Evolutionary conservation across 2,888 invertebrate species (phyloP), one percentile per base, ranked within the genome.

Genomic region (Acronicta leporina): DNA sequence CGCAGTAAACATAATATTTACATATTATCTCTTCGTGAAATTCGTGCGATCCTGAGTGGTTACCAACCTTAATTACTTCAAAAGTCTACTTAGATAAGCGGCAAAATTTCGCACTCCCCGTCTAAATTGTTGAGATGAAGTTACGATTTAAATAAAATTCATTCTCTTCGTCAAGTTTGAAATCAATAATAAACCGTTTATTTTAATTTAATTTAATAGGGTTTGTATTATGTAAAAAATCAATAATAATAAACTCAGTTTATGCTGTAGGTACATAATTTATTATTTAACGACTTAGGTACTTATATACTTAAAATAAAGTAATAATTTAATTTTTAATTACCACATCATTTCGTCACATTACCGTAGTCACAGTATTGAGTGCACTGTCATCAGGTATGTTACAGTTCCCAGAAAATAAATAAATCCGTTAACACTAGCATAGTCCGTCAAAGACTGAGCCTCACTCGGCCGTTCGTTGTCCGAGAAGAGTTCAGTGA

Each of bases 401-500:
- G 58, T 63, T 49, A 73, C 46, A 68, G 63, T 64, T 71, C 61
- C 55, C 59, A 72, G 59, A 54, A 68, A 80, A 82, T 79, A 83
- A 83, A 80, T 81, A 65, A 79, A 62, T 76, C 64, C 60, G 40
- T 74, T 68, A 62, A 65, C 71, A 77, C 73, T 65, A 77, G 64
- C 65, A 38, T 71, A 49, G 63, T 46, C 44, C 51, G 58, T 65
- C 41, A 61, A 62, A 62, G 14, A 33, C 44, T 42, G 50, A 38
- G 43, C 53, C 47, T 47, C 64, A 51, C 53, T 62, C 52, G 35
- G 59, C 69, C 63, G 51, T 38, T 38, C n/a, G 55, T 41, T 50
- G 50, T 30, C 43, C 43, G 54, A 43, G 50, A 47, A 51, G 16
- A 53, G 25, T 47, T 82, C 84, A 94, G 63, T 94, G 91, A 43